These are phyloP conservation scores for Polydrusus pterygomalis DNA, from an alignment of 2,888 invertebrate genomes.

Conservation along the genomic window DNA sequence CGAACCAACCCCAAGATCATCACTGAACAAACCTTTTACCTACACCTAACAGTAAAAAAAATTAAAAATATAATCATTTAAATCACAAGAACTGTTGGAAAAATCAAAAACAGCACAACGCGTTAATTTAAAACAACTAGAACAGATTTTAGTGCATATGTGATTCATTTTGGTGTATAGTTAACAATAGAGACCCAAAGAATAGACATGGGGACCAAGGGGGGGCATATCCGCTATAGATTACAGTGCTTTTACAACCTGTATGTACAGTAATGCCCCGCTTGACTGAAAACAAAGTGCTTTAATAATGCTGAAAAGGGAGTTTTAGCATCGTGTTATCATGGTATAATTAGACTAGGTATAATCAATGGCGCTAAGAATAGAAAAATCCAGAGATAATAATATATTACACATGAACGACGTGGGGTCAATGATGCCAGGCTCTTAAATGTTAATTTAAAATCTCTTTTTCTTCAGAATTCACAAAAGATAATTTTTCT, in stretches of 20 bases:
- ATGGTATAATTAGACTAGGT: no score
- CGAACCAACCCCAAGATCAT: no score
- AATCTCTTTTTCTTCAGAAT: no score
- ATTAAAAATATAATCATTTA: no score
- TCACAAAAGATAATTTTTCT: no score
- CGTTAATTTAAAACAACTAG: neutral
- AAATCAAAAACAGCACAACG: neutral
- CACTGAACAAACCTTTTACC: no score
- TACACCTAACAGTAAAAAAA: no score
- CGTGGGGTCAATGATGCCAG: no score
- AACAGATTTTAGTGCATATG: conserved; percentile 11
- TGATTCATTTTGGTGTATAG: conserved; percentile 35
- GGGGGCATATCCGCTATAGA: conserved; percentile 47
- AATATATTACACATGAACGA: no score
- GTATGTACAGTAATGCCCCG: conserved; percentile 46
- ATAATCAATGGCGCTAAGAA: neutral
- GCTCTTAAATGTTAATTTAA: no score
- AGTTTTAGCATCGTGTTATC: conserved; percentile 17
- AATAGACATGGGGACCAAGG: conserved; percentile 30
- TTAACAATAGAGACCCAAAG: conserved; percentile 36
- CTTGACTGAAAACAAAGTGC: conserved; percentile 45
- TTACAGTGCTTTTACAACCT: conserved; percentile 43
- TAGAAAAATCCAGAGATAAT: no score
- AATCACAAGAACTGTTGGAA: no score
- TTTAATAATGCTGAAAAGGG: conserved; percentile 8